A percentile compares a stretch with the other conserved stretches of the same genome.
phyloP scores from a whole-genome alignment of 2,888 invertebrate genomes.

The Caenorhabditis auriculariae region DNA sequence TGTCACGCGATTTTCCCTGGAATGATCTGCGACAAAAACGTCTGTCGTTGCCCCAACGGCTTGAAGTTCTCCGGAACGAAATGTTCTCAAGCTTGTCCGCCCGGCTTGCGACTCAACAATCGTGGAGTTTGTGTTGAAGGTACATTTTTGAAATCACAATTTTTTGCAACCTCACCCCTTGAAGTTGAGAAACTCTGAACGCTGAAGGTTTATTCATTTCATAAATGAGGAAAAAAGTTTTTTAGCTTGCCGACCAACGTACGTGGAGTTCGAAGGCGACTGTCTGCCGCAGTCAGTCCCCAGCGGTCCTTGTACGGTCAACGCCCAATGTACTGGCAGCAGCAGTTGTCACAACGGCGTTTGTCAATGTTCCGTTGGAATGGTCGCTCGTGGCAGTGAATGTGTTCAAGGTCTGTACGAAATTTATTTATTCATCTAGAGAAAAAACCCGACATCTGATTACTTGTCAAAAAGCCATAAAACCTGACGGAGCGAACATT shows the following conservation, averaged over 20 bases:
- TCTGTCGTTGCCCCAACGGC: slow-evolving; percentile 50
- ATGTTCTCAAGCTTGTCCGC: slow-evolving; percentile 44
- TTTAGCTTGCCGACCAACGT: slow-evolving; percentile 49
- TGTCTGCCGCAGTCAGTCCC: slow-evolving; percentile 57
- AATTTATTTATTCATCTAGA: too few relatives aligned
- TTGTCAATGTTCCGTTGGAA: slow-evolving; percentile 37
- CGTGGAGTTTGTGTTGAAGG: slow-evolving; percentile 58
- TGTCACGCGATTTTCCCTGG: slow-evolving; percentile 59
- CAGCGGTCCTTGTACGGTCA: slow-evolving; percentile 55
- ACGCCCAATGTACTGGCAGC: slow-evolving; percentile 60
- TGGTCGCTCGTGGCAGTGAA: slow-evolving; percentile 19
- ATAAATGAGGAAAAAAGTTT: neutral
- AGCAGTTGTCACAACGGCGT: slow-evolving; percentile 50
- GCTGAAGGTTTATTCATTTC: neutral
- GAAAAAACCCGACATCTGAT: too few relatives aligned
- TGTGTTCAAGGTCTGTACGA: slow-evolving; percentile 14
- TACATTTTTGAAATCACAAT: neutral
- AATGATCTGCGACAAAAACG: slow-evolving; percentile 55
- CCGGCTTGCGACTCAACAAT: slow-evolving; percentile 39
- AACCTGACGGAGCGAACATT: too few relatives aligned
- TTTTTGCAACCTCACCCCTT: neutral
- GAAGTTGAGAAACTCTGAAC: neutral
- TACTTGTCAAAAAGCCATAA: too few relatives aligned
- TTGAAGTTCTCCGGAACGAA: slow-evolving; percentile 44
- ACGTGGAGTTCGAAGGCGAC: slow-evolving; percentile 58